Evolutionary conservation across 53 echinoderm and acorn worm species (phyloP).

Genomic region (Echinometra lucunter): DNA sequence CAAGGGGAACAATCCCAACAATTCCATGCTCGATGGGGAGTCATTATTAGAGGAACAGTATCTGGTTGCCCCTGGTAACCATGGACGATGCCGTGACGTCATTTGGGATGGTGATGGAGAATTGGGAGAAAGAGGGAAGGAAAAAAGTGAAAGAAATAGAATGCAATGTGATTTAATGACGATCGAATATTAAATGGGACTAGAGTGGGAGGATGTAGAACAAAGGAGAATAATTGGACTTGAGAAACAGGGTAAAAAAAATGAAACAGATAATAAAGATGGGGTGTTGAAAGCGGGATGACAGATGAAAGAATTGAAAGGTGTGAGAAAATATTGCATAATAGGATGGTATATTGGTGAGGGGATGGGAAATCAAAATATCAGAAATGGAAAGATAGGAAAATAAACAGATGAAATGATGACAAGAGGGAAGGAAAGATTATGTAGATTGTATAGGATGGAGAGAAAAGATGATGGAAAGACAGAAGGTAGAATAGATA

Average conservation of each 20-base stretch:
- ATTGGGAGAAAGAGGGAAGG: not conserved
- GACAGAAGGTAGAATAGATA: not conserved
- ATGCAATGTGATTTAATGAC: not conserved
- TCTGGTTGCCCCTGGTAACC: slow-evolving; percentile 48
- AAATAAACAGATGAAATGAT: not conserved
- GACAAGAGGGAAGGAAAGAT: not conserved
- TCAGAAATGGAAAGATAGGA: not conserved
- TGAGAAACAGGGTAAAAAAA: not conserved
- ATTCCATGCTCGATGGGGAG: slow-evolving; percentile 47
- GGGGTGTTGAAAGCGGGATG: not conserved
- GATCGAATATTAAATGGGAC: not conserved
- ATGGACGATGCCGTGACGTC: slow-evolving; percentile 38
- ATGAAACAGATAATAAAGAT: not conserved
- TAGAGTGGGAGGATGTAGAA: not conserved
- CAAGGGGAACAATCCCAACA: slow-evolving; percentile 48
- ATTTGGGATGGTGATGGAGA: not conserved
- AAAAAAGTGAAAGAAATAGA: slow-evolving; percentile 7
- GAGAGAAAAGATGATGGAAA: not conserved
- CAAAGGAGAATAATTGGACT: not conserved
- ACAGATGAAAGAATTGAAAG: not conserved
- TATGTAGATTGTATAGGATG: not conserved
- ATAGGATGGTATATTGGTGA: not conserved
- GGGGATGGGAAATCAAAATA: not conserved
- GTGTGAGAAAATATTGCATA: not conserved
- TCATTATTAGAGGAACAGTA: slow-evolving; percentile 58